Conservation (phyloP, 2,113 vertebrate species). For the Cyphomyrus plagiostoma region DNA sequence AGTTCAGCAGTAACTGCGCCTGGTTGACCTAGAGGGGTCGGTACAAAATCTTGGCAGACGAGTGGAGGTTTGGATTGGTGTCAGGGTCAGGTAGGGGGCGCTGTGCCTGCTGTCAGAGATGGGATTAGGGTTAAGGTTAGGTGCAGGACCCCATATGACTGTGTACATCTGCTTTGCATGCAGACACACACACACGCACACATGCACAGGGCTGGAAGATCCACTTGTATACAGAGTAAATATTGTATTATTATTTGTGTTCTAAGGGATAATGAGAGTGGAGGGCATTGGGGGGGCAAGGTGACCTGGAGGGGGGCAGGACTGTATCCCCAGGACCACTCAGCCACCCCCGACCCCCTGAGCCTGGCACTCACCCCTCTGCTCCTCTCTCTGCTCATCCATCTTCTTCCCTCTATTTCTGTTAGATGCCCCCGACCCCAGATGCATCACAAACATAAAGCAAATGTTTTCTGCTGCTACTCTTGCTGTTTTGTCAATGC, state of each 20-base stretch:
- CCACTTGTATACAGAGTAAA: conserved; percentile 11
- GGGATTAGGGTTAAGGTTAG: neutral
- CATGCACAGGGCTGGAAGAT: conserved; percentile 5
- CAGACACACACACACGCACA: neutral
- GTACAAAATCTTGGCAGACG: neutral
- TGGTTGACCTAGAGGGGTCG: neutral
- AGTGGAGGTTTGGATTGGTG: neutral
- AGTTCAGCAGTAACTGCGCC: neutral
- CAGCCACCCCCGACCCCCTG: conserved; percentile 17
- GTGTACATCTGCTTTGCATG: neutral
- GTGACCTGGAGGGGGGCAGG: neutral
- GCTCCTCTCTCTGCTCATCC: conserved; percentile 33
- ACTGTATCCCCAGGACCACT: conserved; percentile 30
- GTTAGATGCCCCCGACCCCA: conserved; percentile 15
- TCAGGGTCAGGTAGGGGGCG: neutral
- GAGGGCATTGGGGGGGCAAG: neutral
- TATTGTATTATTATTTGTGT: conserved; percentile 14
- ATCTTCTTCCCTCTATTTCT: conserved; percentile 34
- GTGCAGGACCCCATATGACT: no score
- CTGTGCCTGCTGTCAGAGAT: neutral
- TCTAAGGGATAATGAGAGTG: neutral
- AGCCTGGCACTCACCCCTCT: conserved; percentile 10
- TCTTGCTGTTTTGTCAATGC: neutral
- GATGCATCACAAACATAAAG: neutral
- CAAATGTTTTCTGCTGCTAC: neutral